Base-by-base conservation (phyloP, 1,140 invertebrate species). In the Dendroctonus valens region DNA sequence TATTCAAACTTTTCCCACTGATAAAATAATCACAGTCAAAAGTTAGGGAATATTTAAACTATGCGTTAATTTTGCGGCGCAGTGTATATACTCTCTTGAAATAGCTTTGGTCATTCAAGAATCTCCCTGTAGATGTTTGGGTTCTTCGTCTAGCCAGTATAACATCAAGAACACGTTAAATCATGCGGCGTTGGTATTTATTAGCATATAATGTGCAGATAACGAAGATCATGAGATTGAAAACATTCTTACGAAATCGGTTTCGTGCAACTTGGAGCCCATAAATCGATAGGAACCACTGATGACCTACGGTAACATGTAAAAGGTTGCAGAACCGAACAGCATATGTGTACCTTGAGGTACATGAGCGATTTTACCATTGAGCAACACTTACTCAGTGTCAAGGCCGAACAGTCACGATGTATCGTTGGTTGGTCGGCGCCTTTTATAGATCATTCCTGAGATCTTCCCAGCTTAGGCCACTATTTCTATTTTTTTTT, bases 321-420 rank as follows among this genome's bases (percentile, higher is more conserved):
- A 62, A 51, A 15, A 53, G 26, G 51, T 12, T 55, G 49, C 38
- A 14, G 41, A 52, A 51, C 48, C 50, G 41, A 52, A n/a, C 12
- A 48, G 52, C 52, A 64, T 49, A 53, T 64, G 37, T 54, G 41
- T 37, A 26, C 61, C 64, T 50, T n/a, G 41, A 40, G 14, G 50
- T 14, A 51, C 60, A 63, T 63, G 64, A 41, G 55, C 64, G 6
- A 54, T 55, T 57, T 49, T 54, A 54, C 12, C 41, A 57, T 57
- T 58, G 37, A 57, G 54, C 46, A 65, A 65, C 57, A 59, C 55
- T 59, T 50, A 59, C 39, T 53, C 55, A 59, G 64, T 65, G 64
- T 65, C 64, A 65, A 65, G 64, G 64, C 42, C 64, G 64, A 59
- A 59, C 48, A 65, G 64, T 65, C 64, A 65, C 64, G 64, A 59